Conservation (phyloP, 2,797 vertebrate species). For the Sorex maritimensis region DNA sequence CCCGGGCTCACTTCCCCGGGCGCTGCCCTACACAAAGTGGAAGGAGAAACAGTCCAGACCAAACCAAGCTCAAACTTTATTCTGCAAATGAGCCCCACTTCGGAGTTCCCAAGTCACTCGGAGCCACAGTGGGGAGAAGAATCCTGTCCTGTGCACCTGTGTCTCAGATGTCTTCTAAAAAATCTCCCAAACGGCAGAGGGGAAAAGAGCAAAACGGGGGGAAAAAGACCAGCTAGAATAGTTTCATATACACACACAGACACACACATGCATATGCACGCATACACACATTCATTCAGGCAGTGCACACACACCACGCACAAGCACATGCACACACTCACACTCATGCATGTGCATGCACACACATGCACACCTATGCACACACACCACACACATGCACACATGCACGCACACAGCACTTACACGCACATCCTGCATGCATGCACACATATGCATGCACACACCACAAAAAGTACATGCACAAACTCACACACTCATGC, state of each 20-base stretch:
- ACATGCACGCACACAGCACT: too few relatives aligned
- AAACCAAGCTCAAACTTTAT: not conserved
- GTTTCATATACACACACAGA: conserved; percentile 19
- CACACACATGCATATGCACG: too few relatives aligned
- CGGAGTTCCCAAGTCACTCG: not conserved
- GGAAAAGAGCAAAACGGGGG: not conserved
- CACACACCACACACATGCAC: too few relatives aligned
- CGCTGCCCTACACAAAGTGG: not conserved
- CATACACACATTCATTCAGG: too few relatives aligned
- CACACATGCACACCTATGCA: too few relatives aligned
- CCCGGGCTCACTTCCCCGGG: not conserved
- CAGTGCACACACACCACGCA: too few relatives aligned
- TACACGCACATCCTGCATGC: too few relatives aligned
- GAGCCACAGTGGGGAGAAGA: not conserved
- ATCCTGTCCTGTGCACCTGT: not conserved
- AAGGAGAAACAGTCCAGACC: not conserved
- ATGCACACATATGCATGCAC: too few relatives aligned
- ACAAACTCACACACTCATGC: too few relatives aligned
- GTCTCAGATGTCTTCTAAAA: not conserved
- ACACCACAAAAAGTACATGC: too few relatives aligned
- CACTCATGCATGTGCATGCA: too few relatives aligned
- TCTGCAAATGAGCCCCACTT: not conserved
- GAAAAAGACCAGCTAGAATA: not conserved
- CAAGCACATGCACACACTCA: too few relatives aligned
- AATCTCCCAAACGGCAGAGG: not conserved